phyloP scores from a whole-genome alignment of 2,113 vertebrate species.

The Ondatra zibethicus region DNA sequence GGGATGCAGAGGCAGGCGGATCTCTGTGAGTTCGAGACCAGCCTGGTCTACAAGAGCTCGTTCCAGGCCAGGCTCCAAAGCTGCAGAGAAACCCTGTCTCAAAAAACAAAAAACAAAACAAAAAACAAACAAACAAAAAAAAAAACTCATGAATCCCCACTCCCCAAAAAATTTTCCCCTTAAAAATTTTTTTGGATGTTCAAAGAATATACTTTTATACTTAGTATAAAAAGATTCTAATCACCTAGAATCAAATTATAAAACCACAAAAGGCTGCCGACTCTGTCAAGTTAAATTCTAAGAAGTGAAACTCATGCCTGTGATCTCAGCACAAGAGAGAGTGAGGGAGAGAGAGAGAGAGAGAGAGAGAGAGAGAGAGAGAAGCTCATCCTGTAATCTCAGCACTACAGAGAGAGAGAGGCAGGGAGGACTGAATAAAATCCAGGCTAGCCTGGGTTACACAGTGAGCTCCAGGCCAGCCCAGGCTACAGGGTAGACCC shows the following conservation, averaged over 20 bases:
- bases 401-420: neutral
- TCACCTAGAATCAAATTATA: neutral
- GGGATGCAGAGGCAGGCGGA: too few species aligned
- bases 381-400: neutral
- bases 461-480: neutral
- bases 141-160: too few species aligned
- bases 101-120: too few species aligned
- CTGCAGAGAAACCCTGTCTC: too few species aligned
- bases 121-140: too few species aligned
- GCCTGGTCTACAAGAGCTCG: too few species aligned
- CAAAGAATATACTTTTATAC: neutral
- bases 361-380: too few species aligned
- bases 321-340: neutral
- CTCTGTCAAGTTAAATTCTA: neutral
- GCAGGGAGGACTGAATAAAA: neutral
- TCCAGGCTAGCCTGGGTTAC: neutral
- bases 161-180: neutral
- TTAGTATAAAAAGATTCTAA: slow-evolving; percentile 8
- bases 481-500: neutral
- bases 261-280: slow-evolving; percentile 31
- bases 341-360: neutral
- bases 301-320: neutral
- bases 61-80: too few species aligned
- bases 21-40: too few species aligned
- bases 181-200: neutral